Evolutionary conservation across 2,797 vertebrate genomes (phyloP), one percentile per base, ranked within the genome.

Genomic region (Bovichtus variegatus): DNA sequence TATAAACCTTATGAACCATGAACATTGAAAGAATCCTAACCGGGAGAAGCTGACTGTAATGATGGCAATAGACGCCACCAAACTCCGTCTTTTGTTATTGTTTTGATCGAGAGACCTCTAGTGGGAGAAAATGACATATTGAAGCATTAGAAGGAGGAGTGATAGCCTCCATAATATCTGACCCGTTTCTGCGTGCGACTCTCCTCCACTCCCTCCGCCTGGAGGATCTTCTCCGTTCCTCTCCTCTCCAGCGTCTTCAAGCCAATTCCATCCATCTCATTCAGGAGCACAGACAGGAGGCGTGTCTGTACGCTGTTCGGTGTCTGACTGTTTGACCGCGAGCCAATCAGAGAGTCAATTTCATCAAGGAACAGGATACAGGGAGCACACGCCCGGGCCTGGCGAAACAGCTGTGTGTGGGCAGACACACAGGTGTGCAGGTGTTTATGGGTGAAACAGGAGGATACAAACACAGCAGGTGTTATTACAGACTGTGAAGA

Each of bases 311-410:
- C 95, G 21, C 95, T 91, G 74, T 74, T 94, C 9, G 91, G 81
- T 1, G 81, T 50, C 66, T 77, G 89, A 74, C 80, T 15, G 38
- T 59, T 83, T 0, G 95, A 95, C 41, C 97, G 96, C 2, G 95
- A 96, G 25, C 98, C 97, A 80, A 99, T 71, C 86, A 99, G 91
- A 5, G 97, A 95, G 91, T 99, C 98, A n/a, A 99, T 97, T 94
- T 99, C 98, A 84, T 99, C 98, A 1, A 99, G 93, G 93, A 99
- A 99, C 78, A 99, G 93, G 78, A 99, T 93, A 51, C 97, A 97
- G 25, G 98, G 98, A 62, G 96, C 90, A 27, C 96, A 97, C 38
- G 97, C 96, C 87, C 97, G 95, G 27, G 97, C 98, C 93, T 98
- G 97, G 21, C 67, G 91, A 83, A 99, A 99, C 65, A 99, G 93